Evolutionary conservation across 2,797 vertebrate genomes (phyloP).

Genomic region (Spheniscus humboldti): DNA sequence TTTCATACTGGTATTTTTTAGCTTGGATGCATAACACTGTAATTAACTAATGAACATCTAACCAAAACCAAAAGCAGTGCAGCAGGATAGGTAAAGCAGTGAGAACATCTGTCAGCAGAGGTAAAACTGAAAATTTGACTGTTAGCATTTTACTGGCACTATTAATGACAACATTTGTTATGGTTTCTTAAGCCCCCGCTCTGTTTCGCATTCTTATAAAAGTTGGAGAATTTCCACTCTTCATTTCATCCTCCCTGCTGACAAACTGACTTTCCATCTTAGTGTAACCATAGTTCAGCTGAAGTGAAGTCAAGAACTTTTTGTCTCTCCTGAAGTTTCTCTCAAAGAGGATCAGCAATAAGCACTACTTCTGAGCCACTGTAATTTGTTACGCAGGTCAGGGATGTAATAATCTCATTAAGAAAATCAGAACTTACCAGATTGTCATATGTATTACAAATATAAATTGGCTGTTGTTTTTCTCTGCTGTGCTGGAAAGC

Average conservation of each 20-base stretch:
- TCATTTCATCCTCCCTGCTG: not conserved
- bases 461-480: not conserved
- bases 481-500: not conserved
- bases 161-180: not conserved
- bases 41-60: not conserved
- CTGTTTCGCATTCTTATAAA: not conserved
- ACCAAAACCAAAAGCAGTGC: not conserved
- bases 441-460: not conserved
- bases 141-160: not conserved
- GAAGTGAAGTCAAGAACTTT: not conserved
- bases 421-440: not conserved
- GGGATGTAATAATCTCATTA: not conserved
- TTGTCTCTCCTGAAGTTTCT: not conserved
- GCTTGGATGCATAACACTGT: not conserved
- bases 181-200: not conserved
- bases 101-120: not conserved
- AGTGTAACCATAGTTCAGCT: not conserved
- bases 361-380: not conserved
- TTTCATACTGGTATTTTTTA: not conserved
- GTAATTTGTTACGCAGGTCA: not conserved
- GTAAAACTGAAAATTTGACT: not conserved
- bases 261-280: not conserved
- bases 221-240: not conserved
- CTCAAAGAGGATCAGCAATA: not conserved
- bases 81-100: not conserved